phyloP scores from a whole-genome alignment of 2,888 invertebrate species.

The Apotomis betuletana region DNA sequence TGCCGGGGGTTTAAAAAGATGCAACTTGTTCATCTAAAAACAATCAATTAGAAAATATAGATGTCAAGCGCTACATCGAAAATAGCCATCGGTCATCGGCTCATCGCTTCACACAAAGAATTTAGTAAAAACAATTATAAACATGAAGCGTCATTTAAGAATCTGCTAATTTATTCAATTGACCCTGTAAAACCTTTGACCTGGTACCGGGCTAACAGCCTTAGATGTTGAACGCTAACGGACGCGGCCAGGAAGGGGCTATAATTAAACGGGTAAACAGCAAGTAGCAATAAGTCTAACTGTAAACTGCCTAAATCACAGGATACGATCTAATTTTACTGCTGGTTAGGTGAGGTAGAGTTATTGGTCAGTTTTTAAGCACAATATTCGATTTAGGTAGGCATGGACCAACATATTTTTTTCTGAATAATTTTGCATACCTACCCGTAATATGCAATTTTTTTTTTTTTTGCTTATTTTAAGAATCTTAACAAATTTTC shows the following conservation, averaged over 20 bases:
- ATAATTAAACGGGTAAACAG: constrained; percentile 37
- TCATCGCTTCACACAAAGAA: no score
- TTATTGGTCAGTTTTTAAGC: background rate
- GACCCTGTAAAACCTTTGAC: background rate
- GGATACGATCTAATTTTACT: constrained; percentile 37
- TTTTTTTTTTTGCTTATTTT: no score
- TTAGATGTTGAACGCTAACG: constrained; percentile 13
- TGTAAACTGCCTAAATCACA: constrained; percentile 33
- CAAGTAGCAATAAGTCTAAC: constrained; percentile 30
- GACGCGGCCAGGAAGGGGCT: constrained; percentile 36
- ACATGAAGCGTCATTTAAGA: background rate
- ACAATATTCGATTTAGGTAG: background rate
- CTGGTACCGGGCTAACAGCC: constrained; percentile 5
- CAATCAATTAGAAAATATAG: no score
- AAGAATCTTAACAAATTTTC: no score
- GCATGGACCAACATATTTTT: no score
- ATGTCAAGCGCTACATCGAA: no score
- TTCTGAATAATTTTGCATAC: no score
- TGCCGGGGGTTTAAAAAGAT: no score
- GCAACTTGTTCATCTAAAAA: no score
- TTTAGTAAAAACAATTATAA: no score
- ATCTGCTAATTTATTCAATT: background rate
- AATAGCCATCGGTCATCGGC: no score
- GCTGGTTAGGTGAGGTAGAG: background rate
- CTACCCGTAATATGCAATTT: no score